Evolutionary conservation across 2,888 invertebrate genomes (phyloP), one percentile per base, ranked within the genome.

Genomic region (Bimastos eiseni): DNA sequence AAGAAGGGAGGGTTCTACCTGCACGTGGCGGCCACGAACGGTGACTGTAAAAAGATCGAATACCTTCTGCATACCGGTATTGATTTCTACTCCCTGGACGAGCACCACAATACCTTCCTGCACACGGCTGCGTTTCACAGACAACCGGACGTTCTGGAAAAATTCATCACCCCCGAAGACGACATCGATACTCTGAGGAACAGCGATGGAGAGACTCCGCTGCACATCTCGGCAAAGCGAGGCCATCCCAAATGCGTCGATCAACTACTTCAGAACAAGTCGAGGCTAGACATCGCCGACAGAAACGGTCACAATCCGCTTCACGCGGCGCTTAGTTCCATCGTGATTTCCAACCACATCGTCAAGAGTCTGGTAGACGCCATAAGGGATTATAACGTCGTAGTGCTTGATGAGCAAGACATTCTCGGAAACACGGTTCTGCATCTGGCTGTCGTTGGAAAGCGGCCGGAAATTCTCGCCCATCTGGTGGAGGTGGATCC

Each of bases 91-190:
- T 37, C 89, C 33, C 33, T 89, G 13, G 91, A 91, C 83, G 55
- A 33, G 19, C 89, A 91, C 89, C 37, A 90, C 30, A 91, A 91
- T 86, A 91, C 91, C 30, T 89, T 91, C 70, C 83, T 90, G 11
- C 91, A 91, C 90, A 90, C 91, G 11, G 90, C 91, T 2, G 91
- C 90, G 11, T 89, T 89, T n/a, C 41, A 91, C 89, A 89, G 89
- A 30, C 21, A 83, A n/a, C 33, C n/a, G 21, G 44, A 44, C 13
- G 84, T 91, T 21, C 90, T 91, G 34, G 90, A 89, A 11, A 84
- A 90, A 34, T 91, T 90, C 41, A 88, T 91, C 13, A 38, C 89
- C 24, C 89, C 89, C 33, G 89, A 90, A 41, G 91, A 91, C 49
- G 91, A 91, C 89, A 84, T 91, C 88, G 90, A 89, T 19, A 90